These are phyloP conservation scores for Clarias macrocephalus DNA, from an alignment of 2,113 vertebrate genomes.

Conservation along the genomic window DNA sequence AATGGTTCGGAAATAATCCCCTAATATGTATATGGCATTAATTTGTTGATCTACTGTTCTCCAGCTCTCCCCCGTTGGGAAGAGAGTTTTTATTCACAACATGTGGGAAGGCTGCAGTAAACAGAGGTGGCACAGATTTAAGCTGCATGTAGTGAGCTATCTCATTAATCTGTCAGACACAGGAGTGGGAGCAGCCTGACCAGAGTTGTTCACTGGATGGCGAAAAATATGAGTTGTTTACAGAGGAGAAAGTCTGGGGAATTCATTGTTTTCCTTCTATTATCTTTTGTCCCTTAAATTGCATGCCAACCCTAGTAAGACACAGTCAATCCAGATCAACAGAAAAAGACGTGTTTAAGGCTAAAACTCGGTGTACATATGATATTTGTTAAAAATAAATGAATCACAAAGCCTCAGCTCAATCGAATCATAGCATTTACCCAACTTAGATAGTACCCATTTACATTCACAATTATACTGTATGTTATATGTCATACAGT, in stretches of 20 bases:
- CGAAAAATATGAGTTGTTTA: slow-evolving; percentile 40
- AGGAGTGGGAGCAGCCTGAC: slow-evolving; percentile 32
- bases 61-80: no score
- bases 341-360: not conserved
- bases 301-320: not conserved
- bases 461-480: not conserved
- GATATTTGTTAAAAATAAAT: not conserved
- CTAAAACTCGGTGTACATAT: not conserved
- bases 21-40: not conserved
- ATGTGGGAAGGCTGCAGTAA: slow-evolving; percentile 19
- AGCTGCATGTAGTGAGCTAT: slow-evolving; percentile 28
- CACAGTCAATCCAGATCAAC: not conserved
- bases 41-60: not conserved
- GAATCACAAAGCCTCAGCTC: not conserved
- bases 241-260: slow-evolving; percentile 20
- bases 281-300: not conserved
- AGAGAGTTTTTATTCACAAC: not conserved
- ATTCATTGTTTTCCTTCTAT: not conserved
- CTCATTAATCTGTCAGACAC: slow-evolving; percentile 50
- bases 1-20: not conserved
- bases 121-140: slow-evolving; percentile 30
- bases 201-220: not conserved
- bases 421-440: not conserved
- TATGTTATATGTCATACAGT: not conserved
- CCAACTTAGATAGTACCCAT: not conserved